Percentiles rank a stretch among this genome's conserved stretches.
Evolutionary conservation across 2,797 vertebrate genomes (phyloP).

Genomic region (Sitta carolinensis): DNA sequence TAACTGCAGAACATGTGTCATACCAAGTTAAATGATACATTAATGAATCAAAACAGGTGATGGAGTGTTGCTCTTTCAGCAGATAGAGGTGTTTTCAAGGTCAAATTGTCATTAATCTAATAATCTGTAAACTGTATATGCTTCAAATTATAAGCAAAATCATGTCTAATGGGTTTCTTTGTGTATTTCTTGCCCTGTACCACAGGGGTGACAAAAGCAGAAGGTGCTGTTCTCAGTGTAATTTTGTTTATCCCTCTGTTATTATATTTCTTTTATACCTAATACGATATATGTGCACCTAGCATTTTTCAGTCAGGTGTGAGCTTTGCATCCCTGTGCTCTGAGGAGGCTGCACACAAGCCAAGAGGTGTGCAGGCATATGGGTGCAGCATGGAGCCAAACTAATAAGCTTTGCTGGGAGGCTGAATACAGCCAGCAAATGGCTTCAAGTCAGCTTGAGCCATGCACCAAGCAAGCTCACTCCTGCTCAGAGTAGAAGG

Average conservation of each 20-base stretch:
- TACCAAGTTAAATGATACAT: slow-evolving; percentile 80
- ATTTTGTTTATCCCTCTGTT: slow-evolving; percentile 48
- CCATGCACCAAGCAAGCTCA: not conserved
- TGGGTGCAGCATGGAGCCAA: not conserved
- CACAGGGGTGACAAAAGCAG: not conserved
- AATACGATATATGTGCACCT: not conserved
- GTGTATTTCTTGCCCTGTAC: slow-evolving; percentile 14
- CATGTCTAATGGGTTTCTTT: slow-evolving; percentile 32
- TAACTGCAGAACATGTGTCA: slow-evolving; percentile 81
- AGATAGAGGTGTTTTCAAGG: slow-evolving; percentile 81
- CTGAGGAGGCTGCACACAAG: not conserved
- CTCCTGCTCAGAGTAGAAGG: not conserved
- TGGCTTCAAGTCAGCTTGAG: not conserved
- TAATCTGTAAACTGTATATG: slow-evolving; percentile 77
- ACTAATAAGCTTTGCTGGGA: not conserved
- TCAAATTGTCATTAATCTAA: slow-evolving; percentile 80
- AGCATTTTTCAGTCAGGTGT: not conserved
- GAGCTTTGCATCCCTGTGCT: not conserved
- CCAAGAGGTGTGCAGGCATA: not conserved
- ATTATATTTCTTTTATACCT: not conserved
- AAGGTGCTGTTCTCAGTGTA: not conserved
- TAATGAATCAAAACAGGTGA: slow-evolving; percentile 84
- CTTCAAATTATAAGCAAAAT: slow-evolving; percentile 74
- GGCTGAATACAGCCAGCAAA: not conserved
- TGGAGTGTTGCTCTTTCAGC: slow-evolving; percentile 78